Evolutionary conservation across 2,888 invertebrate genomes (phyloP).

Genomic region (Agrotis ipsilon): DNA sequence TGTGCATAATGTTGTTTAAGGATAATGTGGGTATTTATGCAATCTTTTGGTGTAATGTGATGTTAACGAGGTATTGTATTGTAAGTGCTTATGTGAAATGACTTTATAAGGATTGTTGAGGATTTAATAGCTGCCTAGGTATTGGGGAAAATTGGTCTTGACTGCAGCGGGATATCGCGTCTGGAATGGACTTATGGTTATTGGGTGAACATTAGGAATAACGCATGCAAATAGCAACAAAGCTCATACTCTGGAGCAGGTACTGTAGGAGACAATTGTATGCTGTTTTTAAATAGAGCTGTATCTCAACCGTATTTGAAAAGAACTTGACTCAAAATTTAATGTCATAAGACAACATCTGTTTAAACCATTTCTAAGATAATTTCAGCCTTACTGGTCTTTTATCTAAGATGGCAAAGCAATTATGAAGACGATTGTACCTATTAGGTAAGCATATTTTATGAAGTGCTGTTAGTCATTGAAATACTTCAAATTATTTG

Average conservation of each 20-base stretch:
- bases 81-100: conserved; percentile 24
- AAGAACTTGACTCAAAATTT: too few species aligned
- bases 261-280: too few species aligned
- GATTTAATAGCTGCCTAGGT: conserved; percentile 1
- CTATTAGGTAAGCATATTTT: background rate
- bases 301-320: too few species aligned
- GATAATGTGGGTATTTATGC: conserved; percentile 55
- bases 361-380: too few species aligned
- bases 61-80: conserved; percentile 53
- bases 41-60: conserved; percentile 45
- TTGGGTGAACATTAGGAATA: background rate
- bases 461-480: conserved; percentile 14
- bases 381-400: too few species aligned
- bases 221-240: background rate
- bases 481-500: conserved; percentile 19
- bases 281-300: too few species aligned
- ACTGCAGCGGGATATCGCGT: background rate
- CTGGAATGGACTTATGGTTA: background rate
- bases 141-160: background rate
- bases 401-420: too few species aligned
- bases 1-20: conserved; percentile 55
- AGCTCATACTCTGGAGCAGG: too few species aligned
- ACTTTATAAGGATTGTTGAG: conserved; percentile 11
- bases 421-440: too few species aligned
- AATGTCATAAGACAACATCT: too few species aligned